Evolutionary conservation across 2,113 vertebrate species (phyloP), one percentile per base, ranked within the genome.

Genomic region (Hyla sarda): DNA sequence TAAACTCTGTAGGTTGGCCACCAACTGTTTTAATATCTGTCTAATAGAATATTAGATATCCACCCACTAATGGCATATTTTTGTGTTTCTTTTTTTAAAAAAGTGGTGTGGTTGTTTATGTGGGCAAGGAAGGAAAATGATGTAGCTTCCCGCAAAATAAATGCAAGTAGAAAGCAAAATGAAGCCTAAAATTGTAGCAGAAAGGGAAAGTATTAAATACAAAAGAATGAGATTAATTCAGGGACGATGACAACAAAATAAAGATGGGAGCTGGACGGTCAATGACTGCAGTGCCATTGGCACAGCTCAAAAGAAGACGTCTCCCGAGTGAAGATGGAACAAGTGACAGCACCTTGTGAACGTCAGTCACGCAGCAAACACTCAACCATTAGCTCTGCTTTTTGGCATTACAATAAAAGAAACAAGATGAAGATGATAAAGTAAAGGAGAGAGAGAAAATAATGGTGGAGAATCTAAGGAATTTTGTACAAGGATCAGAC

Each of bases 361-460:
- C 9, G 69, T 74, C 82, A 84, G 54, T 84, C 73, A 75, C n/a
- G 19, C 54, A 52, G 73, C 73, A 65, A 5, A 74, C 50, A 76
- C 28, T 62, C 19, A 76, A 48, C 54, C 28, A 48, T 65, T 54
- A 48, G 41, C 72, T 47, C 19, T 75, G 82, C 10, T 45, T 84
- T 75, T 75, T 84, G 82, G 82, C 82, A 75, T 60, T 84, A 76
- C 41, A 84, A 60, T 74, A 84, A 84, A 84, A 84, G 62, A 60
- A 84, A 75, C n/a, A 75, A 62, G 82, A 84, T 84, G 56, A 60
- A 75, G 25, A 47, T 62, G 71, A 84, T 84, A 84, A 54, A 84
- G 82, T 47, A 83, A 54, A 74, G 41, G 41, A 48, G 37, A 60
- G 82, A 84, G 58, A 84, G 54, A 75, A 50, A 75, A 84, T 69